These are phyloP conservation scores for Lagopus leucura DNA, from an alignment of 2,113 vertebrate genomes.

Conservation along the genomic window DNA sequence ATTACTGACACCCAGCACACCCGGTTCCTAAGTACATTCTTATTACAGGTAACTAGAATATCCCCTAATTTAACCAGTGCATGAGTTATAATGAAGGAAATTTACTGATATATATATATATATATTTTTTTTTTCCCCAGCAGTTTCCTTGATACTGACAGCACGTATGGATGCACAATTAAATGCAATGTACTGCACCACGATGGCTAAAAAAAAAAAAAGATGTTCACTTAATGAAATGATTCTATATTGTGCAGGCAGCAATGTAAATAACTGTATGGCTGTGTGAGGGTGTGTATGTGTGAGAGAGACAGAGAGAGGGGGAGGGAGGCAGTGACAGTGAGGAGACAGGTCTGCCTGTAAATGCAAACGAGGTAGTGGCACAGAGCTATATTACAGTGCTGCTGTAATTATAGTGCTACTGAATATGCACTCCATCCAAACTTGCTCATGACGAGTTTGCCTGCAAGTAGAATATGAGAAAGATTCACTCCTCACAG, in stretches of 20 bases:
- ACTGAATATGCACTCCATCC: neutral
- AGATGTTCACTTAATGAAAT: slow-evolving; percentile 23
- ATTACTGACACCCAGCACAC: neutral
- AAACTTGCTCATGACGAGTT: neutral
- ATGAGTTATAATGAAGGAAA: neutral
- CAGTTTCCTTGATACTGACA: neutral
- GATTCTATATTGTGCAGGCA: neutral
- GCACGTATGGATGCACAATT: neutral
- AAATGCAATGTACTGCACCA: neutral
- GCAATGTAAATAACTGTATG: neutral
- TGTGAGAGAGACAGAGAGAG: neutral
- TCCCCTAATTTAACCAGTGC: neutral
- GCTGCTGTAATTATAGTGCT: neutral
- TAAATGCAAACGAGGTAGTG: slow-evolving; percentile 23
- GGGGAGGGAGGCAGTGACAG: neutral
- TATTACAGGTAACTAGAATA: neutral
- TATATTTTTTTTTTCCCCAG: neutral
- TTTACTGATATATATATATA: neutral
- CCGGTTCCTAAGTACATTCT: neutral
- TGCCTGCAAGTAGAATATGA: neutral
- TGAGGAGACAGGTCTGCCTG: neutral
- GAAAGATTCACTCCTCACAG: neutral
- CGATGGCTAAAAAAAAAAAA: neutral
- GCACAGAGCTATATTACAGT: neutral
- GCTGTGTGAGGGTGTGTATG: neutral